phyloP scores from a whole-genome alignment of 2,797 vertebrate species.

The Anomalospiza imberbis region DNA sequence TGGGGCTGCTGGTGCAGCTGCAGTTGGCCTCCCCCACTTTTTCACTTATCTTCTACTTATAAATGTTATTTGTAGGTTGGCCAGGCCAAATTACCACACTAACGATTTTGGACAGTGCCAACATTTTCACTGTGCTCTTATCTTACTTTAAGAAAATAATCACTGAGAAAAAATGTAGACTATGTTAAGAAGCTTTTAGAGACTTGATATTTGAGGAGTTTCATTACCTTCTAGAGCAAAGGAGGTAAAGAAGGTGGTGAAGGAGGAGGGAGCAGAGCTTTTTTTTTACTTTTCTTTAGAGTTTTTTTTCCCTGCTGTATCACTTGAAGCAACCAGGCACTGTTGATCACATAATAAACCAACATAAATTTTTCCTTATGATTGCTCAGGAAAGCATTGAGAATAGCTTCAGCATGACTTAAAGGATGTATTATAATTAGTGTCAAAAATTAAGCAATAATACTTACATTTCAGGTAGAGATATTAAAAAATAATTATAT shows the following conservation, averaged over 20 bases:
- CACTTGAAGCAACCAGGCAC: neutral
- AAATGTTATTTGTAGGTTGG: neutral
- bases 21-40: neutral
- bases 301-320: neutral
- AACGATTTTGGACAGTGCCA: neutral
- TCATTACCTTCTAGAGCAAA: neutral
- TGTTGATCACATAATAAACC: neutral
- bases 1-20: neutral
- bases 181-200: constrained; percentile 7
- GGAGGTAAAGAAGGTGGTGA: neutral
- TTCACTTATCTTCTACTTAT: neutral
- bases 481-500: neutral
- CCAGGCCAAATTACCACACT: neutral
- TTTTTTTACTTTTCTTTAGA: neutral
- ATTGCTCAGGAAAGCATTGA: neutral
- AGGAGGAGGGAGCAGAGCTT: neutral
- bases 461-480: neutral
- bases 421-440: neutral
- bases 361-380: neutral
- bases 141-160: neutral
- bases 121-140: neutral
- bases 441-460: neutral
- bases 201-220: neutral
- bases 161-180: neutral
- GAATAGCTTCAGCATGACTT: neutral